These are phyloP conservation scores for Drosophila affinis DNA, from an alignment of 2,888 invertebrate species.

Conservation along the genomic window DNA sequence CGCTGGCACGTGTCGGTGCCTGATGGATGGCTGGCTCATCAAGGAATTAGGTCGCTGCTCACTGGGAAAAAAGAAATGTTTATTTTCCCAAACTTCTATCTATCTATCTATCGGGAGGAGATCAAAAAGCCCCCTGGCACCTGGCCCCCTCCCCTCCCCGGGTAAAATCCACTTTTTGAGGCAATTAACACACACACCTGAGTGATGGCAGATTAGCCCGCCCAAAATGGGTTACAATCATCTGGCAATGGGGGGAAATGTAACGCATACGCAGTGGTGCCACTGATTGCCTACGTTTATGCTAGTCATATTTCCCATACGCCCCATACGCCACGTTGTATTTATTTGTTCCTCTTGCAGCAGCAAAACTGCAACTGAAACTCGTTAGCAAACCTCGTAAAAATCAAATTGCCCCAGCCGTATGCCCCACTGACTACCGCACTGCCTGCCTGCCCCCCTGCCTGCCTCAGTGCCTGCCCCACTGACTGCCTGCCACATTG, in stretches of 20 bases:
- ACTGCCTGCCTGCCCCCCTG: neutral
- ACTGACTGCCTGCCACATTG: neutral
- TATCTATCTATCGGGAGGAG: neutral
- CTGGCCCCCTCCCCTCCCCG: neutral
- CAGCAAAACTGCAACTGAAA: slow-evolving; percentile 66
- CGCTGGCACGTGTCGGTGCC: slow-evolving; percentile 21
- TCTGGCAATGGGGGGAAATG: slow-evolving; percentile 4
- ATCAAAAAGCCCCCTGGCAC: neutral
- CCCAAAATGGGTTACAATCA: slow-evolving; percentile 7
- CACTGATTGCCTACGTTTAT: slow-evolving; percentile 57
- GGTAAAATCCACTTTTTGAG: neutral
- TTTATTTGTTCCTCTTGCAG: slow-evolving; percentile 56
- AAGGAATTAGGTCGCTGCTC: neutral
- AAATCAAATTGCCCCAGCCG: slow-evolving; percentile 64
- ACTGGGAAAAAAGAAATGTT: neutral
- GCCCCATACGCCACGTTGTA: slow-evolving; percentile 66
- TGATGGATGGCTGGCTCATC: neutral
- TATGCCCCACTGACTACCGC: neutral
- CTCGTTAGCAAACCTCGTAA: slow-evolving; percentile 70
- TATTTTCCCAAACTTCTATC: neutral
- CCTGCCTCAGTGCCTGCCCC: no score
- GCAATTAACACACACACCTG: slow-evolving; percentile 42
- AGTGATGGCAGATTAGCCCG: slow-evolving; percentile 35
- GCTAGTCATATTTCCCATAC: slow-evolving; percentile 56
- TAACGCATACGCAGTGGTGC: slow-evolving; percentile 38